Conservation (phyloP, 2,797 vertebrate species). For the Poeciliopsis infans region DNA sequence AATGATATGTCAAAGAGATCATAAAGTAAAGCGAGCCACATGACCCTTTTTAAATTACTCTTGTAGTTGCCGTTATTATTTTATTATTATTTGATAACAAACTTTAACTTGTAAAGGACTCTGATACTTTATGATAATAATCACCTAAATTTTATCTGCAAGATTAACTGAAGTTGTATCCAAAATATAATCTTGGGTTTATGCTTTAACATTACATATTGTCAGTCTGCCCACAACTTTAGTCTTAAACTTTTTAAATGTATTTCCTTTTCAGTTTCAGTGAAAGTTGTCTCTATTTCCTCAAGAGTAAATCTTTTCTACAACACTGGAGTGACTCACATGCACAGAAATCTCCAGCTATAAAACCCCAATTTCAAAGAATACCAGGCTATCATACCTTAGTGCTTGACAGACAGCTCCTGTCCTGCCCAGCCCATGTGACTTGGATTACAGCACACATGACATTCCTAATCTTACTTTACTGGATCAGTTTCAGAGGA, state of each 20-base stretch:
- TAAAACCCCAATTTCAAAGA: background rate
- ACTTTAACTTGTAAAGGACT: background rate
- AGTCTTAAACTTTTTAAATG: background rate
- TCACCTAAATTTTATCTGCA: background rate
- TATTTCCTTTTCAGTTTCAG: background rate
- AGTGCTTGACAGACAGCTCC: slow-evolving; percentile 56
- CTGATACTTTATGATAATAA: background rate
- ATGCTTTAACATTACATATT: background rate
- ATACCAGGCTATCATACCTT: slow-evolving; percentile 24
- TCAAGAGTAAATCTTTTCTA: background rate
- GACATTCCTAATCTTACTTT: slow-evolving; percentile 71
- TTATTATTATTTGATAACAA: background rate
- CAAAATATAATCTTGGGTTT: background rate
- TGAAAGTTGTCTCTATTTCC: background rate
- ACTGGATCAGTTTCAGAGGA: slow-evolving; percentile 72
- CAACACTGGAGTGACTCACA: background rate
- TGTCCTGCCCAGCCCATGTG: slow-evolving; percentile 66
- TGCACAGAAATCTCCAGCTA: background rate
- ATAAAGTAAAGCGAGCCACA: background rate
- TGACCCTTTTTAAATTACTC: background rate
- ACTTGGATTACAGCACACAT: slow-evolving; percentile 74
- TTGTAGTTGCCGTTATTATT: background rate
- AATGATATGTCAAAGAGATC: background rate
- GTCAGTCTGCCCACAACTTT: background rate
- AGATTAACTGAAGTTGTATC: background rate